Evolutionary conservation across 2,113 vertebrate species (phyloP).

Genomic region (Clarias macrocephalus): DNA sequence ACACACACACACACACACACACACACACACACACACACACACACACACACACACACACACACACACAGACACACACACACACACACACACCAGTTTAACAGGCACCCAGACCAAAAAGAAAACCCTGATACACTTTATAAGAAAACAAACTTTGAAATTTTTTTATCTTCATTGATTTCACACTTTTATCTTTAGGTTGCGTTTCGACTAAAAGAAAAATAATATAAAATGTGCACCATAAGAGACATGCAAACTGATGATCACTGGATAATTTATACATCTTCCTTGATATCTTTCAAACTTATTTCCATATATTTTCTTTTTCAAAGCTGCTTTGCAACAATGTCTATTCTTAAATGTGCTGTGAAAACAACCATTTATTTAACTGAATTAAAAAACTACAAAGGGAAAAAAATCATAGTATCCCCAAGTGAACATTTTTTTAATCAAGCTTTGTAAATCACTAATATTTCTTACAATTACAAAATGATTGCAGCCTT

Average conservation of each 20-base stretch:
- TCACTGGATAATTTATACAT: neutral
- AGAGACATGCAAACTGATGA: neutral
- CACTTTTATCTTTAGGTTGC: neutral
- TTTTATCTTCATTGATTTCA: neutral
- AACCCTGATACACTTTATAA: neutral
- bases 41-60: conserved; percentile 17
- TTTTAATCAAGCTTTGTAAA: no score
- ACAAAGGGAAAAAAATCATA: neutral
- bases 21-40: conserved; percentile 7
- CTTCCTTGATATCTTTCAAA: no score
- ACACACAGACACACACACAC: conserved; percentile 1
- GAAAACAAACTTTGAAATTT: neutral
- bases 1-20: conserved; percentile 19
- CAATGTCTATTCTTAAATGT: no score
- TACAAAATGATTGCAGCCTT: no score
- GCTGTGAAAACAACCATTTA: no score
- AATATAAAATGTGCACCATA: neutral
- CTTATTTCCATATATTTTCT: no score
- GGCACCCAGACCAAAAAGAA: neutral
- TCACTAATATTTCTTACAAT: no score
- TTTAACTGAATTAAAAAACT: neutral
- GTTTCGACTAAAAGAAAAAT: neutral
- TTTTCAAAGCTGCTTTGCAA: no score
- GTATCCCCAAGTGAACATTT: no score
- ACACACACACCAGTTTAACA: neutral